Base-by-base conservation (phyloP, 2,113 vertebrate species). In the Callionymus lyra region DNA sequence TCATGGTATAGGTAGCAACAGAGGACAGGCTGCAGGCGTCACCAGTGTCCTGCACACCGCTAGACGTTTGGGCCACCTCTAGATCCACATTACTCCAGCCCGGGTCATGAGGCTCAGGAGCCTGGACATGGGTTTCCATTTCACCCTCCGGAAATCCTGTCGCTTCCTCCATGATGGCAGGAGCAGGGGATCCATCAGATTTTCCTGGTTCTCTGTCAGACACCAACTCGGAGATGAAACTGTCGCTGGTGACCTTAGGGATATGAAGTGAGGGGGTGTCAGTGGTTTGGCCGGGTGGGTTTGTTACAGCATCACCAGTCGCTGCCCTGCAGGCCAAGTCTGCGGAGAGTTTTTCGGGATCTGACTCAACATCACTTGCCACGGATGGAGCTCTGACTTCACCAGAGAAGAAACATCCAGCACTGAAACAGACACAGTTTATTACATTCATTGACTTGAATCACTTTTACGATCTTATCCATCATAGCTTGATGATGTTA, bases 21-120 rank as follows among this genome's bases (percentile, higher is more conserved):
- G 91, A 90, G 0, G 90, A 89, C 47, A 93, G 54, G 72, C 88
- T 89, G 42, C 79, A 49, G 0, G 85, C 83, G 35, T 94, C 91
- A 0, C 73, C 66, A 0, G 82, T 63, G 49, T 82, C 75, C 34
- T 17, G 21, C 31, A 13, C 52, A 4, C 65, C 54, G n/a, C 73
- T 34, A 0, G 74, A 67, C 18, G 34, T 65, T 37, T 82, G 86
- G 1, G 85, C 81, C 63, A 92, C 94, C 59, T 92, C 92, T 67
- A 98, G 71, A 64, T 96, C 92, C 44, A 96, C 92, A 15, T 89
- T 95, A 56, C 89, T 92, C 94, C 93, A 97, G 66, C 85, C 88
- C 17, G 83, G 76, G 50, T 88, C 87, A 0, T 59, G 64, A 0
- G 60, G 72, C 10, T 44, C 58, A 14, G 62, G 58, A n/a, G 72